Percentiles rank a stretch among this genome's conserved stretches.
Conservation (phyloP, 2,888 invertebrate species). For the Lepidocyrtoides sp. region DNA sequence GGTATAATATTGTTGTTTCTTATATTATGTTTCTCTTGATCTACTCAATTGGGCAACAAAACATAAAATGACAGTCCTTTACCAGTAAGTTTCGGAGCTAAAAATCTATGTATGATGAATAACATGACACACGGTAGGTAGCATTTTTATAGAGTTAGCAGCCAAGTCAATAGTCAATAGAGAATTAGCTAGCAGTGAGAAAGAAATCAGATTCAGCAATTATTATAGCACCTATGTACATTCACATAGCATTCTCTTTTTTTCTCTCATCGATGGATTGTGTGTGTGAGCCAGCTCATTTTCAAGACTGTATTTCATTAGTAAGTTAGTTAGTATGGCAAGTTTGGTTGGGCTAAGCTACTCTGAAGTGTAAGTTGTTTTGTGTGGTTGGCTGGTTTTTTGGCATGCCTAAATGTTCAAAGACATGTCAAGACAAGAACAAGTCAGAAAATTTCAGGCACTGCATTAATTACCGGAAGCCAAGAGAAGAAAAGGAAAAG, state of each 20-base stretch:
- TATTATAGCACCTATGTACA: no score
- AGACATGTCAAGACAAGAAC: slow-evolving; percentile 38
- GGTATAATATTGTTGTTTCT: no score
- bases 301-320: neutral
- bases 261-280: slow-evolving; percentile 21
- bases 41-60: neutral
- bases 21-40: neutral
- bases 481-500: slow-evolving; percentile 18
- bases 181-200: neutral
- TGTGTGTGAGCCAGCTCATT: slow-evolving; percentile 5
- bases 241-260: neutral
- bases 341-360: slow-evolving; percentile 17
- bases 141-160: neutral
- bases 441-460: slow-evolving; percentile 67
- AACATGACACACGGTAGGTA: neutral
- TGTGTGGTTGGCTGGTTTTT: slow-evolving; percentile 52
- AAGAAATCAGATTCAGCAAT: slow-evolving; percentile 23
- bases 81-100: neutral
- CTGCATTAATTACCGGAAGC: slow-evolving; percentile 72
- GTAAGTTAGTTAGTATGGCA: neutral
- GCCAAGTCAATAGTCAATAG: neutral
- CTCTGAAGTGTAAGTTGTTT: slow-evolving; percentile 23
- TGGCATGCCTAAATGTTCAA: slow-evolving; percentile 60
- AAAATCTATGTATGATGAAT: neutral
- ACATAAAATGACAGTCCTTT: neutral